Base-by-base conservation (phyloP, 2,113 vertebrate genomes). In the Microtus oregoni region DNA sequence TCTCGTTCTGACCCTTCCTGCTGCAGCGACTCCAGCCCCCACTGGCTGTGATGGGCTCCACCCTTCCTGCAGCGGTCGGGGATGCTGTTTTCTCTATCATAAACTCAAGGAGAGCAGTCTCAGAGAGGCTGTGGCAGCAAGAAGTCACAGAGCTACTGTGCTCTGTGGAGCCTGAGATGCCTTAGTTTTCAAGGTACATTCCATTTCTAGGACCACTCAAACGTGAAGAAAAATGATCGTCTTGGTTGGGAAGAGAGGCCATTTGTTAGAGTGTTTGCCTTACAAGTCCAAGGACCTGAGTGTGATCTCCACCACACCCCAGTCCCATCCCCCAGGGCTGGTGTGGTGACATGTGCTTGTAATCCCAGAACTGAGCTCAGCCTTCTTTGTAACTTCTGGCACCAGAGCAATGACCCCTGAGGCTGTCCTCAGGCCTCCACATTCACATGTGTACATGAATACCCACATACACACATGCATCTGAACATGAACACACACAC, bases 1-100 rank as follows among this genome's bases (percentile, higher is more conserved):
- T 94, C 86, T 78, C 81, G 79, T 68, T 92, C 65, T 11, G 28
- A 47, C 41, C 90, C 67, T 55, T 75, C 58, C 63, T 4, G 22
- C 35, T 28, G 6, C 35, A 58, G 35, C 6, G 0, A 4, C 13
- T 81, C 52, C 20, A 38, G 5, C 11, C 35, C 52, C 20, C 0
- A 63, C 72, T 24, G 5, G 26, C 28, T 28, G 15, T 4, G n/a
- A 8, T n/a, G 26, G 24, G 63, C 35, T 89, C 52, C 72, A 38
- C 20, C 50, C 82, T 92, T 24, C 52, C 14, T 35, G 50, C 8
- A 55, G 15, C 0, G 3, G 47, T 20, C 38, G 55, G 47, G n/a
- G 86, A 41, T n/a, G 38, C 20, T 20, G 72, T 10, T 1, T 88
- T 52, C 14, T 90, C 70, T 55, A 20, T 58, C 28, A 13, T 1